Evolutionary conservation across 2,888 invertebrate genomes (phyloP), one percentile per base, ranked within the genome.

Genomic region (Drosophila mulleri): DNA sequence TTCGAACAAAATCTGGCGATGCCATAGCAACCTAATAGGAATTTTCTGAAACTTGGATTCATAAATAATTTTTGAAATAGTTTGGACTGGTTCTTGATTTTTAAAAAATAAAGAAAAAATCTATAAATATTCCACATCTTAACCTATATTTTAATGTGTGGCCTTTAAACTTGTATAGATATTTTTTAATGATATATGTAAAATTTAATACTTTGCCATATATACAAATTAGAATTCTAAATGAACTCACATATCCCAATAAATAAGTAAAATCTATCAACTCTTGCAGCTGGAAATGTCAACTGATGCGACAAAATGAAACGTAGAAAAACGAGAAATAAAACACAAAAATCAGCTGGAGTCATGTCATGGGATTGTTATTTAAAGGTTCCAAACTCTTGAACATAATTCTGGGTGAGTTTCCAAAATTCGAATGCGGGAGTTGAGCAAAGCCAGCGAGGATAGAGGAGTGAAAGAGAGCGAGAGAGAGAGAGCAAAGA

Each of bases 341-440:
- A 79, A 89, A 83, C 81, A 76, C 88, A 60, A 65, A 73, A 57
- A 58, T 70, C 75, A 87, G 79, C 83, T 89, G 92, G 91, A 92
- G 91, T 91, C 92, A 92, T 92, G 92, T 92, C 92, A 92, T 92
- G 92, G 92, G 92, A 92, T 92, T 92, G 92, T 90, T 92, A 92
- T 92, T 92, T 92, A 92, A 92, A 91, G 81, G 92, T 92, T 92
- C 92, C 93, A 92, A 91, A 91, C 92, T 92, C 93, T 92, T 92
- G 93, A 92, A 92, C 86, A 89, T 85, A 92, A 92, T 92, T 92
- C 92, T 92, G 92, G 92, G 92, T 92, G 80, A 91, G 92, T 91
- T 45, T 48, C 16, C 11, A 2, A 52, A 18, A 60, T 65, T 12
- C 7, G 7, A 45, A 23, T 39, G 42, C 11, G 32, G 9, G 23